Evolutionary conservation across 1,140 invertebrate species (phyloP).

Genomic region (Pseudomyrmex dendroicus): DNA sequence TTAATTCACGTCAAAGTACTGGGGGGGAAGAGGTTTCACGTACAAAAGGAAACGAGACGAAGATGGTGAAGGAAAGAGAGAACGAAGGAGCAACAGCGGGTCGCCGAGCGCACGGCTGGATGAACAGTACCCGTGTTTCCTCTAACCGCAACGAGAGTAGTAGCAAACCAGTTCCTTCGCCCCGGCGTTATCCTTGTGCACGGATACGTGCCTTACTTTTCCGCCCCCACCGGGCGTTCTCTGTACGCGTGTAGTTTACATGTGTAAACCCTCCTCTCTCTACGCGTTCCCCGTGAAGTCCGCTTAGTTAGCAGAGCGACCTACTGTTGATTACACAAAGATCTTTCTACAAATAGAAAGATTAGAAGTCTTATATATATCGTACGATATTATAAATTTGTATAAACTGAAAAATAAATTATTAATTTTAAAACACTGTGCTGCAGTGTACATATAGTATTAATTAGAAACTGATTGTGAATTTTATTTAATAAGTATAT

Average conservation of each 20-base stretch:
- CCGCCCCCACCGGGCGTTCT: constrained; percentile 20
- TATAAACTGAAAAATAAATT: not conserved
- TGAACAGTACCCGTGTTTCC: constrained; percentile 61
- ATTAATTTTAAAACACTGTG: no score
- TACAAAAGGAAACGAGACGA: constrained; percentile 33
- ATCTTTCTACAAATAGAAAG: no score
- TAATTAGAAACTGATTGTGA: no score
- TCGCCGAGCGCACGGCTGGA: constrained; percentile 11
- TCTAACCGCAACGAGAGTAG: constrained; percentile 33
- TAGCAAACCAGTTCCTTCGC: constrained; percentile 14
- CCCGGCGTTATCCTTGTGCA: not conserved
- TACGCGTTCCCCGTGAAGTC: constrained; percentile 11
- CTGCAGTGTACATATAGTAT: no score
- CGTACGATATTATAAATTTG: not conserved
- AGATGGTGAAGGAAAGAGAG: not conserved
- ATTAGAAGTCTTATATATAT: not conserved
- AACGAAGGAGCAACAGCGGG: not conserved
- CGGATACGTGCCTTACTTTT: constrained; percentile 19
- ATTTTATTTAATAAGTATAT: no score
- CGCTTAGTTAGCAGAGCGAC: constrained; percentile 13
- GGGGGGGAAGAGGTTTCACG: no score
- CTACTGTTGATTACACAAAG: constrained; percentile 14
- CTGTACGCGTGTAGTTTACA: constrained; percentile 11
- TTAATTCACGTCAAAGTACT: constrained; percentile 62
- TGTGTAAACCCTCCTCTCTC: constrained; percentile 21